Evolutionary conservation across 1,140 invertebrate genomes (phyloP), one percentile per base, ranked within the genome.

Genomic region (Eufriesea mexicana): DNA sequence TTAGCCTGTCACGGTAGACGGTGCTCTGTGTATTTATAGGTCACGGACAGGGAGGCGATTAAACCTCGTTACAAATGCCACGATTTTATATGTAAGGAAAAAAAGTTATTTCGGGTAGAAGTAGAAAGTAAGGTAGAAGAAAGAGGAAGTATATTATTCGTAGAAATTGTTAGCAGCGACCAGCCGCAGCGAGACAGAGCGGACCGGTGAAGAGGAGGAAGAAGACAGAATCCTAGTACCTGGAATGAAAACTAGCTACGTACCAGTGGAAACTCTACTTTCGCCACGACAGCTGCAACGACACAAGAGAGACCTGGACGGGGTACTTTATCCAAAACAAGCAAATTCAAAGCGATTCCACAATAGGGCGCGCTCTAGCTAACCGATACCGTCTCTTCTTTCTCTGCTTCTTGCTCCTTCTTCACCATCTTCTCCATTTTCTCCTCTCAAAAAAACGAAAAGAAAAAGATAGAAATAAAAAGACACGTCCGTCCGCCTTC

Each of bases 171-270:
- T 76, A 23, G 57, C 67, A 91, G 91, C 79, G 74, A 83, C 74
- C 57, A 67, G 80, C 59, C 66, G 70, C 66, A 85, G 68, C 61
- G 78, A 89, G 45, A 64, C 87, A 9, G 84, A 92, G 23, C 84
- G 70, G 8, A 70, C 68, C 5, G 59, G 85, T 10, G 74, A 84
- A 51, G 87, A 84, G 59, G 83, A 91, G 74, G 71, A 84, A 25
- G 87, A 88, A 35, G 86, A 83, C 45, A 81, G 88, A 84, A 62
- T 89, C 35, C 49, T 91, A 25, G 70, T 90, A 62, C 76, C 87
- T 64, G 91, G 91, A 80, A 84, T 89, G 76, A 90, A 92, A 82
- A 93, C 92, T 10, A 93, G 88, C 84, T 94, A 92, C 78, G 86
- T 91, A 16, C 89, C 92, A 12, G 59, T 83, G 25, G 84, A 91